Evolutionary conservation across 2,113 vertebrate species (phyloP).

Genomic region (Callipepla californica): DNA sequence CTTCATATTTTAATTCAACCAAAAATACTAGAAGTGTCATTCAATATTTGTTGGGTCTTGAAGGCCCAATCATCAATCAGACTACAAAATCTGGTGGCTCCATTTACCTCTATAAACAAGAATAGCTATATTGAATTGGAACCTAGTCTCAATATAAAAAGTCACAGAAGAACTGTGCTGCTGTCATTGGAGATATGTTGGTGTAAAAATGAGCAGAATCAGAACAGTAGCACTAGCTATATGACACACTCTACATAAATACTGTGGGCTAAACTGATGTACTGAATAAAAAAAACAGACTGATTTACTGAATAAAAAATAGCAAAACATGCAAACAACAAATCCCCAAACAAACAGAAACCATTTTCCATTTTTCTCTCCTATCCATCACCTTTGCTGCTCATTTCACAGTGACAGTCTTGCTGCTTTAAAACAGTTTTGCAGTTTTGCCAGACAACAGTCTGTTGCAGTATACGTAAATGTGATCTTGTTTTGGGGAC

Average conservation of each 20-base stretch:
- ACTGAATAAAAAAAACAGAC: background rate
- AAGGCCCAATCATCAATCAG: background rate
- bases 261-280: background rate
- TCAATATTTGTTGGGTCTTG: background rate
- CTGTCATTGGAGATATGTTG: background rate
- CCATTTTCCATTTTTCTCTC: background rate
- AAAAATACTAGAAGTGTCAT: background rate
- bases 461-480: background rate
- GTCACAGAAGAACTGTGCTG: background rate
- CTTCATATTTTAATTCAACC: background rate
- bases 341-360: background rate
- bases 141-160: background rate
- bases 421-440: background rate
- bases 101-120: background rate
- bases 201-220: background rate
- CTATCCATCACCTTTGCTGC: background rate
- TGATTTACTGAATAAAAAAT: background rate
- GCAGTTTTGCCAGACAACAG: background rate
- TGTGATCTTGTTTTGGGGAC: conserved; percentile 9
- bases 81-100: background rate
- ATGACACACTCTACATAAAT: background rate
- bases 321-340: background rate
- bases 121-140: background rate
- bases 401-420: background rate
- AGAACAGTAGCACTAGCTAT: background rate